A percentile compares a stretch with the other conserved stretches of the same genome.
Conservation (phyloP, 2,113 vertebrate genomes). For the Chaetura pelagica region DNA sequence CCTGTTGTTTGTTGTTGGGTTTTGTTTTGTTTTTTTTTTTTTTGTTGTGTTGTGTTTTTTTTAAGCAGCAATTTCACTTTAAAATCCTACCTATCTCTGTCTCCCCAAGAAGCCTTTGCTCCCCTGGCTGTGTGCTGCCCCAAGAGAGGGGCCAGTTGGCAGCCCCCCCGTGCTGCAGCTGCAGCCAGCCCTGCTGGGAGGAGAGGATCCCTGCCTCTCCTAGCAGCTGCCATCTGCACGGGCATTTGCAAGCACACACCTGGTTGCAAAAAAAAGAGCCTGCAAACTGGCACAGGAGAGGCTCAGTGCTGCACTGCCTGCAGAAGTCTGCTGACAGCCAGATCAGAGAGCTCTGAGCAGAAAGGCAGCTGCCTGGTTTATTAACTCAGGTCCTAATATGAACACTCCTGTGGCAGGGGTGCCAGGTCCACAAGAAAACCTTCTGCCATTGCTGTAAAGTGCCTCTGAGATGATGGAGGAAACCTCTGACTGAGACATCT, state of each 20-base stretch:
- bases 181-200: not conserved
- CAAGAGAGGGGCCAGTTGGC: not conserved
- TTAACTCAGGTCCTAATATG: not conserved
- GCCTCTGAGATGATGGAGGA: accelerated
- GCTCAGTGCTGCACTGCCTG: not conserved
- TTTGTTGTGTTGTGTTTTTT: no score
- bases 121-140: not conserved
- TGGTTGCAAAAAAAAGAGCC: not conserved
- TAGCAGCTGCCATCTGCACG: not conserved
- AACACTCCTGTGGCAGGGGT: not conserved
- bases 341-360: not conserved
- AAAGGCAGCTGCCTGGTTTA: not conserved
- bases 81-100: not conserved
- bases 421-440: not conserved
- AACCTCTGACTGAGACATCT: not conserved
- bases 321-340: not conserved
- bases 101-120: not conserved
- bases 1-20: not conserved
- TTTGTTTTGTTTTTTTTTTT: no score
- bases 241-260: accelerated
- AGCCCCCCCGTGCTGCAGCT: not conserved
- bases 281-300: not conserved
- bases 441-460: not conserved
- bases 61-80: not conserved
- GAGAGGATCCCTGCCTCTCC: not conserved